phyloP scores from a whole-genome alignment of 2,797 vertebrate species.

The Liasis olivaceus region DNA sequence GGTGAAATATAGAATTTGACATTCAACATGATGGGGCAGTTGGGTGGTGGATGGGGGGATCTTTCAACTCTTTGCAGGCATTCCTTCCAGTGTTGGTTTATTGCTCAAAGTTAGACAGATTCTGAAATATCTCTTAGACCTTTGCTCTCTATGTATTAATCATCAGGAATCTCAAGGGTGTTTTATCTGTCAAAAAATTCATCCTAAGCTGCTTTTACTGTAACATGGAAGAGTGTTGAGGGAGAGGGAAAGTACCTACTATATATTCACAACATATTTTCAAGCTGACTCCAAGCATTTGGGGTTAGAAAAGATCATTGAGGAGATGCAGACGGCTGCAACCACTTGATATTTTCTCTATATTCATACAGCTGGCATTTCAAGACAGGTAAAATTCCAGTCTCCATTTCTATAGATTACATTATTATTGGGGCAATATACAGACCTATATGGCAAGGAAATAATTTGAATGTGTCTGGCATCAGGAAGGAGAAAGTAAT shows the following conservation, averaged over 20 bases:
- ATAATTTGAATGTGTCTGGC: slow-evolving; percentile 28
- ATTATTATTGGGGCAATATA: slow-evolving; percentile 27
- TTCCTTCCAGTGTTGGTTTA: neutral
- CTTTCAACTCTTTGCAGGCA: neutral
- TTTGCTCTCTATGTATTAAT: slow-evolving; percentile 9
- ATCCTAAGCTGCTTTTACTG: slow-evolving; percentile 24
- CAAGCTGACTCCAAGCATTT: slow-evolving; percentile 52
- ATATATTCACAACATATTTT: slow-evolving; percentile 56
- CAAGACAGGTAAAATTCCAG: slow-evolving; percentile 32
- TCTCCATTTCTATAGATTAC: slow-evolving; percentile 27
- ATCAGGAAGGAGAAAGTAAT: neutral
- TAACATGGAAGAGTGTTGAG: neutral
- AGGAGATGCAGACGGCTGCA: slow-evolving; percentile 42
- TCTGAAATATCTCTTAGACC: slow-evolving; percentile 35
- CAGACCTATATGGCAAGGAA: neutral
- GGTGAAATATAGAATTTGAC: neutral
- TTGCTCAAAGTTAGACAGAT: slow-evolving; percentile 7
- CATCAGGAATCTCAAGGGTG: slow-evolving; percentile 14
- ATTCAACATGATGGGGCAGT: neutral
- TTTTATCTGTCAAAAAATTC: slow-evolving; percentile 59
- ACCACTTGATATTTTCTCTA: slow-evolving; percentile 16
- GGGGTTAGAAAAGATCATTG: slow-evolving; percentile 49
- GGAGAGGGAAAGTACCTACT: slow-evolving; percentile 39
- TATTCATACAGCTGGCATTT: slow-evolving; percentile 20
- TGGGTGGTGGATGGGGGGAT: neutral